A percentile compares a stretch with the other conserved stretches of the same genome.
These are phyloP conservation scores for Sciurus carolinensis DNA, from an alignment of 2,797 vertebrate genomes.

Conservation along the genomic window DNA sequence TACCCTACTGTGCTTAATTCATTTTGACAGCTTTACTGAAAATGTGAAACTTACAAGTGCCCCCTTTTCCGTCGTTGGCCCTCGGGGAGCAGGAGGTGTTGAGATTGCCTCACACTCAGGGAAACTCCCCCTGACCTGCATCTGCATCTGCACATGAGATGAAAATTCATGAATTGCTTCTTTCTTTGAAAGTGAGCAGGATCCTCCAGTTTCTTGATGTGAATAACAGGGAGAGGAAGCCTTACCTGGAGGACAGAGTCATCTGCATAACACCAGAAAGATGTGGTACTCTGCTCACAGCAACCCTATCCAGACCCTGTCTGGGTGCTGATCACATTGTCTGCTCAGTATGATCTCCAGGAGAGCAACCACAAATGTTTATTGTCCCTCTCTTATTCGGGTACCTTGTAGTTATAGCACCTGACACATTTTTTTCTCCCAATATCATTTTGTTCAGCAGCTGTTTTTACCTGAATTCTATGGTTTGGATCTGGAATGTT, in stretches of 20 bases:
- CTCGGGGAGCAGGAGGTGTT: slow-evolving; percentile 22
- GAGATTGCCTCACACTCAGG: neutral
- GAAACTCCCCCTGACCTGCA: slow-evolving; percentile 59
- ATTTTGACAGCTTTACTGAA: slow-evolving; percentile 78
- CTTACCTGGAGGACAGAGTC: neutral
- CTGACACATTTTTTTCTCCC: neutral
- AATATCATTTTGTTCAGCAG: neutral
- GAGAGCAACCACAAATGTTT: neutral
- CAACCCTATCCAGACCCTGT: neutral
- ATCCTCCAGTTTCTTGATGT: neutral
- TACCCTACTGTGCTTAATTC: slow-evolving; percentile 61
- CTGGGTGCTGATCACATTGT: neutral
- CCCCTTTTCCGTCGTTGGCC: slow-evolving; percentile 25
- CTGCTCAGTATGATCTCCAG: neutral
- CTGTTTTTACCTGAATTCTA: neutral
- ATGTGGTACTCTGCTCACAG: neutral
- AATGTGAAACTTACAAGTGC: slow-evolving; percentile 71
- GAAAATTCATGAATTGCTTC: slow-evolving; percentile 76
- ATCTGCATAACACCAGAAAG: neutral
- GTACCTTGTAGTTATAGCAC: too few relatives aligned
- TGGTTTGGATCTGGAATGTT: neutral
- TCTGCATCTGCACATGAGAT: slow-evolving; percentile 72
- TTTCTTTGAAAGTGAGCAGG: slow-evolving; percentile 55
- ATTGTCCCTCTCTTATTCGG: neutral
- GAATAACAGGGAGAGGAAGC: neutral